Conservation (phyloP, 2,113 vertebrate species). For the Ifrita kowaldi region DNA sequence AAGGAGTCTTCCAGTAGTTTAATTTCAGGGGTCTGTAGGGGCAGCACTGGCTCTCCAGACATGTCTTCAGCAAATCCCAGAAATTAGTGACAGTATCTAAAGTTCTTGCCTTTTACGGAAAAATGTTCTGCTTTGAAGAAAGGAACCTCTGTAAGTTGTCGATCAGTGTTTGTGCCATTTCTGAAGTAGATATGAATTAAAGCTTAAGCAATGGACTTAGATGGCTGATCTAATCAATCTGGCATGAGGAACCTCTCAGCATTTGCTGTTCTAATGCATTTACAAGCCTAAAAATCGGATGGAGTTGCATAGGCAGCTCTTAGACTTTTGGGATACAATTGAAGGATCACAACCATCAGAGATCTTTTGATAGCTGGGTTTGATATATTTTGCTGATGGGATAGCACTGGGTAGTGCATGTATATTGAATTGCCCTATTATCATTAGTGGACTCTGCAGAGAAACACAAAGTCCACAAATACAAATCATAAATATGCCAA, state of each 20-base stretch:
- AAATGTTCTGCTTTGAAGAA: background rate
- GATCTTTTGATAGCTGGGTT: background rate
- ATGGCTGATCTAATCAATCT: background rate
- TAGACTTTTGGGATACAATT: background rate
- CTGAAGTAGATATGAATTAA: background rate
- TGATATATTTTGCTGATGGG: background rate
- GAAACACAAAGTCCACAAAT: background rate
- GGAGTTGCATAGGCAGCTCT: background rate
- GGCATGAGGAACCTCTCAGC: background rate
- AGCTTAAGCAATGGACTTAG: background rate
- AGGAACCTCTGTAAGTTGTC: background rate
- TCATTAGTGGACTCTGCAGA: background rate
- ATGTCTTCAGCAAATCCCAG: background rate
- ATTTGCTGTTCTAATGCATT: background rate
- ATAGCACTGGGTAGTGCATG: background rate
- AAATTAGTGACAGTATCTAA: background rate
- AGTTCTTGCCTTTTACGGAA: background rate
- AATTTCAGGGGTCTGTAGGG: background rate
- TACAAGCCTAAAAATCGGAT: background rate
- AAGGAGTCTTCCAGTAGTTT: background rate
- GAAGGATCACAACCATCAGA: background rate
- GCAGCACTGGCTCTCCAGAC: background rate
- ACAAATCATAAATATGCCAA: background rate
- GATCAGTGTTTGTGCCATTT: background rate
- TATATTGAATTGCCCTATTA: background rate